Base-by-base conservation (phyloP, 2,888 invertebrate species). In the Zonitis immaculata region DNA sequence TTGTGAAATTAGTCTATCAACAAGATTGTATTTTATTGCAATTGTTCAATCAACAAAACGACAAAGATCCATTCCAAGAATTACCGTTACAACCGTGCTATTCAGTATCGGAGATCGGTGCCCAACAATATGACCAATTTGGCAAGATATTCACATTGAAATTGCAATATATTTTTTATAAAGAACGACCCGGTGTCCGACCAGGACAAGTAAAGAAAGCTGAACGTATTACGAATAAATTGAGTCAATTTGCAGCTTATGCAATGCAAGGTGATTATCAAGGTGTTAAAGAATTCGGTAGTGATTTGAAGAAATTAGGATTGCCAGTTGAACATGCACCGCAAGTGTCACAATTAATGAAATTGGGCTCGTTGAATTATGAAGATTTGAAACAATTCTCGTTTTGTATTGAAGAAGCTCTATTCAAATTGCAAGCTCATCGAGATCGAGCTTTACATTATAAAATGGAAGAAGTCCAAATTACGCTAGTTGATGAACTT, bases 131-230 rank as follows among this genome's bases (percentile, higher is more conserved):
- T 73, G 99, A 99, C 77, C 94, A 96, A 75, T 99, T 91, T 74
- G 98, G 98, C 26, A 99, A 99, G 79, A 97, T 99, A 66, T 98
- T 99, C 79, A 99, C 99, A 0, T 86, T 98, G 51, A 98, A 89
- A 73, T 78, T 96, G 62, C 98, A 98, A 76, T 97, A 96, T 73
- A 91, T 98, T 51, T 95, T 97, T 76, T 99, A 99, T 76, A 95
- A 97, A 76, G 99, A 99, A 76, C 82, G 97, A 9, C 96, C 98
- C 0, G 98, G 98, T 1, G 94, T 96, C 14, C 80, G 96, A 59
- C 95, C 95, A 0, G 95, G 95, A 0, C 94, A 95, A 74, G 92
- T 95, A 56, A 91, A 92, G 52, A 95, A 95, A 74, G 95, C 95
- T 12, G 94, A 92, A 78, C 82, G 93, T 54, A 85, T 95, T 61